Evolutionary conservation across 2,888 invertebrate species (phyloP).

Genomic region (Cataglyphis cursor): DNA sequence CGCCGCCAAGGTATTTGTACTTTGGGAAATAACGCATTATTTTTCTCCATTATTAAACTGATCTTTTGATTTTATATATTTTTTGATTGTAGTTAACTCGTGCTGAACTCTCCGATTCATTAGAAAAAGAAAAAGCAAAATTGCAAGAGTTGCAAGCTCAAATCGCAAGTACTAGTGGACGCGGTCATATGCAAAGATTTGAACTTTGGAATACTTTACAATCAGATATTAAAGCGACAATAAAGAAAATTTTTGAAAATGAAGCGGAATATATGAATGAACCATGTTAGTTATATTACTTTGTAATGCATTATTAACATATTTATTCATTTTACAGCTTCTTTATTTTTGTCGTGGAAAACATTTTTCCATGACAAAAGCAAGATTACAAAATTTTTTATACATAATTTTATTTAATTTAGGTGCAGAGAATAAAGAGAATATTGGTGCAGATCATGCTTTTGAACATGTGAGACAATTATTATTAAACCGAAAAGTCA

Average conservation of each 20-base stretch:
- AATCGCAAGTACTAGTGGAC: slow-evolving; percentile 76
- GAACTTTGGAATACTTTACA: slow-evolving; percentile 80
- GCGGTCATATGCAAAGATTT: slow-evolving; percentile 80
- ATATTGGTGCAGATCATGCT: slow-evolving; percentile 71
- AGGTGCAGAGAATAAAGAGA: slow-evolving; percentile 66
- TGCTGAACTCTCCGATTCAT: slow-evolving; percentile 89
- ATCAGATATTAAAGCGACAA: slow-evolving; percentile 79
- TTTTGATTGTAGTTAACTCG: slow-evolving; percentile 85
- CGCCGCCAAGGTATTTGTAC: slow-evolving; percentile 90
- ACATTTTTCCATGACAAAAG: too few species aligned
- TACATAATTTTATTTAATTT: background rate
- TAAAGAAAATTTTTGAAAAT: slow-evolving; percentile 72
- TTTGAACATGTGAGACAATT: slow-evolving; percentile 83
- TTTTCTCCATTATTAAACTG: background rate
- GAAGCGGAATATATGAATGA: slow-evolving; percentile 3
- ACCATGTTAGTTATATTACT: slow-evolving; percentile 7
- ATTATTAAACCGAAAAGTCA: slow-evolving; percentile 79
- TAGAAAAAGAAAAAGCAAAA: slow-evolving; percentile 89
- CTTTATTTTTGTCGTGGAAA: background rate
- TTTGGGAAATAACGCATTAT: background rate
- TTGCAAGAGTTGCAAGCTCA: slow-evolving; percentile 87
- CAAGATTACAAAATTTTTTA: background rate
- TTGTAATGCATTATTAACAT: background rate
- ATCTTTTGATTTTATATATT: background rate
- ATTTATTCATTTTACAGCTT: background rate